phyloP scores from a whole-genome alignment of 2,888 invertebrate genomes.

The Leptothorax acervorum region DNA sequence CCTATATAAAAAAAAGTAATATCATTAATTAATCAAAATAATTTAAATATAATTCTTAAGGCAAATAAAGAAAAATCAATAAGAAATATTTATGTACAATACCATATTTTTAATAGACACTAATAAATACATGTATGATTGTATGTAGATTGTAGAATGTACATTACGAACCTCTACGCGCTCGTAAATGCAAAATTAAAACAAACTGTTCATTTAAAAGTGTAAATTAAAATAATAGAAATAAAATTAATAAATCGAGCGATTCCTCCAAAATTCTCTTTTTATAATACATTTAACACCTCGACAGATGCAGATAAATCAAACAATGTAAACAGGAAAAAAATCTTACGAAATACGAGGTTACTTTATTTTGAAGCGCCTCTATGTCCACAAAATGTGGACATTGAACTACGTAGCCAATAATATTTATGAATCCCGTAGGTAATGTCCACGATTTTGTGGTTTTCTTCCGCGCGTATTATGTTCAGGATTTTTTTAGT shows the following conservation, averaged over 20 bases:
- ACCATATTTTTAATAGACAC: background rate
- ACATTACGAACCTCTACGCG: background rate
- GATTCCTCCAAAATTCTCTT: background rate
- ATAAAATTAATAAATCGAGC: background rate
- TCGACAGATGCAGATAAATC: background rate
- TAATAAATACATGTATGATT: background rate
- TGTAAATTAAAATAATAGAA: background rate
- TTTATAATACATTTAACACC: background rate
- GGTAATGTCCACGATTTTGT: no score
- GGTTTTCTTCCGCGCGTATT: no score
- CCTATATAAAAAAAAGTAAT: background rate
- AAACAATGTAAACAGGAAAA: background rate
- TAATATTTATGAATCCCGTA: no score
- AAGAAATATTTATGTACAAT: background rate
- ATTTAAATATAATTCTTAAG: slow-evolving; percentile 3
- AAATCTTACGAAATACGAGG: background rate
- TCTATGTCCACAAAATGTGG: no score
- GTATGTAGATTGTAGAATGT: no score
- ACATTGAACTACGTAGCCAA: no score
- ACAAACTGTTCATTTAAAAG: background rate
- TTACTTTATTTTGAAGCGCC: no score
- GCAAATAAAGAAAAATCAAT: background rate
- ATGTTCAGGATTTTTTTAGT: no score
- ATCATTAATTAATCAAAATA: background rate
- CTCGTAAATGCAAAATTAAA: background rate